Conservation (phyloP, 30 jellyfish, hydroid and myxozoan species). For the Aurelia aurita region DNA sequence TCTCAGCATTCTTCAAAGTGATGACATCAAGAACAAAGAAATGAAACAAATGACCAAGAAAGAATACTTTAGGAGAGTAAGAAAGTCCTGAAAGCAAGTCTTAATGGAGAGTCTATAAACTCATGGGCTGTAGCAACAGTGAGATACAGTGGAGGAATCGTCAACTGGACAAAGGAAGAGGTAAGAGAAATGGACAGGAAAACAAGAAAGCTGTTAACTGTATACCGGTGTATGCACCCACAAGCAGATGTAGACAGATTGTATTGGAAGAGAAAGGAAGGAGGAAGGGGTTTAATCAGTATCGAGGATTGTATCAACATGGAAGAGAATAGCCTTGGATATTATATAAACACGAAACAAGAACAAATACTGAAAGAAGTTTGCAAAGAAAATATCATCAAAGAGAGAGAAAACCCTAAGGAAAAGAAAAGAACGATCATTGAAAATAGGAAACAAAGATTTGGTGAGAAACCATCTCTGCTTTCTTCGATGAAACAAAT, state of each 20-base stretch:
- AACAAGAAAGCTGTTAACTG: neutral
- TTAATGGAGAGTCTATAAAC: neutral
- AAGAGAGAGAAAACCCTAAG: slow-evolving; percentile 5
- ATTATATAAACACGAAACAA: slow-evolving; percentile 2
- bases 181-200: neutral
- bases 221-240: neutral
- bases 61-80: neutral
- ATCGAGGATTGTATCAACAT: neutral
- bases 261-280: slow-evolving; percentile 6
- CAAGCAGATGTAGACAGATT: neutral
- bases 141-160: neutral
- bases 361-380: neutral
- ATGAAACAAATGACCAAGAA: neutral
- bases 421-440: neutral
- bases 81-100: neutral
- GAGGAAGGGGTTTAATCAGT: neutral
- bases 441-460: slow-evolving; percentile 8
- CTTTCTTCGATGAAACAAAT: slow-evolving; percentile 13
- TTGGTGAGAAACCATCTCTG: slow-evolving; percentile 13
- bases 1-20: neutral
- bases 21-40: neutral
- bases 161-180: neutral
- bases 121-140: neutral
- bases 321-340: slow-evolving; percentile 12
- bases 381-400: slow-evolving; percentile 8